These are phyloP conservation scores for Scophthalmus maximus DNA, from an alignment of 2,113 vertebrate genomes.

Conservation along the genomic window DNA sequence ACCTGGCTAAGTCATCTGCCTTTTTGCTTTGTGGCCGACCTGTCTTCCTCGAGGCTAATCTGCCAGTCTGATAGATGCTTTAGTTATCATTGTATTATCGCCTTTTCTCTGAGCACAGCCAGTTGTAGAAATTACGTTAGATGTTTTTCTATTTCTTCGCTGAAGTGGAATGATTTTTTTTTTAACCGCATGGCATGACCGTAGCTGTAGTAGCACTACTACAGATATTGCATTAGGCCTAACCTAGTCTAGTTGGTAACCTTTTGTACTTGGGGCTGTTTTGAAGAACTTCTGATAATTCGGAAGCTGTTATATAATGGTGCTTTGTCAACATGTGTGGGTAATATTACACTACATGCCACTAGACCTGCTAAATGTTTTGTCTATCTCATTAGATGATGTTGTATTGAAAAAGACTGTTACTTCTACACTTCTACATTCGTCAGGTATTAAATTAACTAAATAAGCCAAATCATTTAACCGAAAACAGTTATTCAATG, in stretches of 20 bases:
- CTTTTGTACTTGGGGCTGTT: slow-evolving; percentile 35
- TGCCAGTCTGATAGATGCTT: slow-evolving; percentile 70
- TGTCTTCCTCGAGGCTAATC: slow-evolving; percentile 73
- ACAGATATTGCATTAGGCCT: slow-evolving; percentile 64
- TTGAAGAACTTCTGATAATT: slow-evolving; percentile 19
- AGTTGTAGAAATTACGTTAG: slow-evolving; percentile 64
- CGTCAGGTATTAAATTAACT: background rate
- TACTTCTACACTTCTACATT: background rate
- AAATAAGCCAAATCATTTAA: background rate
- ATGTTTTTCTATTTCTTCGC: slow-evolving; percentile 51
- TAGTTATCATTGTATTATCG: slow-evolving; percentile 64
- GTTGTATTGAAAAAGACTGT: background rate
- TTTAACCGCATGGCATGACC: slow-evolving; percentile 79
- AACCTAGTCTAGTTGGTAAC: slow-evolving; percentile 67
- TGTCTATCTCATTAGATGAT: background rate
- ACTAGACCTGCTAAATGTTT: background rate
- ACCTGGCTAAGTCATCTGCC: slow-evolving; percentile 71
- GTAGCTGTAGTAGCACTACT: slow-evolving; percentile 67
- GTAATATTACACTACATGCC: background rate
- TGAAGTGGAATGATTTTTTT: slow-evolving; percentile 64
- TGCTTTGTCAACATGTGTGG: slow-evolving; percentile 29
- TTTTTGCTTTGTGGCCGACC: slow-evolving; percentile 75
- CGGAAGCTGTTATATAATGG: slow-evolving; percentile 14
- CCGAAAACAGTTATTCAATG: background rate
- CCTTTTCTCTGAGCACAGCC: slow-evolving; percentile 52